Evolutionary conservation across 2,888 invertebrate genomes (phyloP).

Genomic region (Phalangium opilio): DNA sequence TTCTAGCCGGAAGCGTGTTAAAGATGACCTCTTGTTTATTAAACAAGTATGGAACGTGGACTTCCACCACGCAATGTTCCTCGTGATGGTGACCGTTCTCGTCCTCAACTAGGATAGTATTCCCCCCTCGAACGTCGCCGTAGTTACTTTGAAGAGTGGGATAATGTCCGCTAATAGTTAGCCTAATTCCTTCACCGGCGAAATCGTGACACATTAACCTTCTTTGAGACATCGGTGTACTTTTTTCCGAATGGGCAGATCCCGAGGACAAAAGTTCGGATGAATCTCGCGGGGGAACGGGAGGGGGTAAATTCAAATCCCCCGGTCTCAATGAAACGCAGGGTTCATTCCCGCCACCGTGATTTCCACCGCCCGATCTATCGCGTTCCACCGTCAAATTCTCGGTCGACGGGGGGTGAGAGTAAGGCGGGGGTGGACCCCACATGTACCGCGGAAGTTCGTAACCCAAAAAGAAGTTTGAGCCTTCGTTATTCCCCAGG

Average conservation of each 20-base stretch:
- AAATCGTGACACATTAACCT: conserved; percentile 18
- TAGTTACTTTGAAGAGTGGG: conserved; percentile 6
- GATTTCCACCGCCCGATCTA: conserved; percentile 1
- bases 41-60: conserved; percentile 18
- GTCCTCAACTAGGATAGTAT: conserved; percentile 2
- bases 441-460: conserved; percentile 40
- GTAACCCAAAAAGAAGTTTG: conserved; percentile 2
- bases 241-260: conserved; percentile 15
- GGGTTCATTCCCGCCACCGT: neutral
- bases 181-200: conserved; percentile 17
- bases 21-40: conserved; percentile 16
- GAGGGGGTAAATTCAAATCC: neutral
- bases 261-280: conserved; percentile 9
- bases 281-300: conserved; percentile 3
- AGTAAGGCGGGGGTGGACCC: conserved; percentile 77
- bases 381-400: conserved; percentile 8
- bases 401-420: conserved; percentile 23
- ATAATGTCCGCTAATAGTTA: conserved; percentile 14
- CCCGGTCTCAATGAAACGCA: conserved; percentile 1
- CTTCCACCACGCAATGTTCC: conserved; percentile 19
- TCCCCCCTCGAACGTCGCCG: neutral
- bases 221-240: conserved; percentile 18
- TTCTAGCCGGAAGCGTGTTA: conserved; percentile 17
- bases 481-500: too few relatives aligned
- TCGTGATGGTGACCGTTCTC: conserved; percentile 10